phyloP scores from a whole-genome alignment of 2,888 invertebrate genomes.

The Callosobruchus maculatus region DNA sequence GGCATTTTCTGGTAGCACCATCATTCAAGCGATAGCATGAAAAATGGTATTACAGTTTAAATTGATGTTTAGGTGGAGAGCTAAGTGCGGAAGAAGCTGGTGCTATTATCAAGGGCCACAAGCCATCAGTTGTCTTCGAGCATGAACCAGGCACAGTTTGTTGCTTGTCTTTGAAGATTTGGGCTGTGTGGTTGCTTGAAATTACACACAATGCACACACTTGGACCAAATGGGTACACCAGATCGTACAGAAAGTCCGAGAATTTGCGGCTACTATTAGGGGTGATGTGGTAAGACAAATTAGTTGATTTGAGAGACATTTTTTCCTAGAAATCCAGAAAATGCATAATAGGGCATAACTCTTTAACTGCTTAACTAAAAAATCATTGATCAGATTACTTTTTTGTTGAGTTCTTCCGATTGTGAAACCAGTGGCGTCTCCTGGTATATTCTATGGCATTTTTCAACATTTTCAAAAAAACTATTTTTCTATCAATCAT shows the following conservation, averaged over 20 bases:
- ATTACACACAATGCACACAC: conserved; percentile 43
- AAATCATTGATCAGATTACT: too few relatives aligned
- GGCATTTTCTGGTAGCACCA: too few relatives aligned
- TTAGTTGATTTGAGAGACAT: too few relatives aligned
- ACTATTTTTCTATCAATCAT: too few relatives aligned
- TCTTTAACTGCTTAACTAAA: too few relatives aligned
- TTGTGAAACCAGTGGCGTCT: too few relatives aligned
- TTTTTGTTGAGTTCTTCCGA: too few relatives aligned
- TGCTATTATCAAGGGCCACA: conserved; percentile 29
- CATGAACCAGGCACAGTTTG: conserved; percentile 41
- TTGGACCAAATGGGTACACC: conserved; percentile 43
- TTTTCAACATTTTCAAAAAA: too few relatives aligned
- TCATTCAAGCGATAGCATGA: too few relatives aligned
- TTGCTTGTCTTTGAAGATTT: conserved; percentile 42
- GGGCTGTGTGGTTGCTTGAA: conserved; percentile 43
- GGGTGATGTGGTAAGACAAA: conserved; percentile 26
- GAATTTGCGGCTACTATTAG: conserved; percentile 37
- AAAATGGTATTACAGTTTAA: background rate
- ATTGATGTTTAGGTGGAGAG: background rate
- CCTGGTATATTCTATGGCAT: too few relatives aligned
- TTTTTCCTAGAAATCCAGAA: too few relatives aligned
- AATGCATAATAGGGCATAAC: too few relatives aligned
- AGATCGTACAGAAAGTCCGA: conserved; percentile 36
- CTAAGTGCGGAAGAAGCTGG: conserved; percentile 2
- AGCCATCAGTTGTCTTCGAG: conserved; percentile 34